Evolutionary conservation across 2,797 vertebrate genomes (phyloP).

Genomic region (Delichon dasypus): DNA sequence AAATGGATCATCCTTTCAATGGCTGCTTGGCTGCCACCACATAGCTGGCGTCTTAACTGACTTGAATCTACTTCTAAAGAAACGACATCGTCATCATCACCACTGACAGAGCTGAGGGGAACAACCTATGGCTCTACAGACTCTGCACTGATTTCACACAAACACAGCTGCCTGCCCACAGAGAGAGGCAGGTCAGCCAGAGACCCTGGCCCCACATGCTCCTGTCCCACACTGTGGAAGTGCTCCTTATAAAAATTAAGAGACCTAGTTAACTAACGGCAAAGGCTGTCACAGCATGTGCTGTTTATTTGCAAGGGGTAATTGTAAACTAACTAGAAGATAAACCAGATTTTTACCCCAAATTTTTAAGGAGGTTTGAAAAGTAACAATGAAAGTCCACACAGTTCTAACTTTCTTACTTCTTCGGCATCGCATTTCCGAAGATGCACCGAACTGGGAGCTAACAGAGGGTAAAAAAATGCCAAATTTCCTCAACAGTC

Average conservation of each 20-base stretch:
- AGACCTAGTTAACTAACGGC: fast-evolving
- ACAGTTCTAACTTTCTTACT: background rate
- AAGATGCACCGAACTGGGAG: fast-evolving
- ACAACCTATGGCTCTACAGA: background rate
- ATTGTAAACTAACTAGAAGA: background rate
- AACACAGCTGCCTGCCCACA: background rate
- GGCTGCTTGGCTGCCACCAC: slow-evolving; percentile 96
- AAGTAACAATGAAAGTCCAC: background rate
- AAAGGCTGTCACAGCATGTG: fast-evolving
- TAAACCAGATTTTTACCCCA: background rate
- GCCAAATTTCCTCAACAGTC: background rate
- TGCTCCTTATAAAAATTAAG: background rate
- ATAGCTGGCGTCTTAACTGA: slow-evolving; percentile 92
- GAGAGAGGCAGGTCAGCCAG: background rate
- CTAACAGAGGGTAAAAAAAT: background rate
- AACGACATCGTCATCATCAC: slow-evolving; percentile 12
- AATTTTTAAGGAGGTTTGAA: background rate
- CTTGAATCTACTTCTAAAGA: slow-evolving; percentile 91
- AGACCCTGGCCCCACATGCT: fast-evolving
- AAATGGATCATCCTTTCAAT: slow-evolving; percentile 99
- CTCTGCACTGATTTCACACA: background rate
- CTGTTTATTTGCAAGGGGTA: background rate
- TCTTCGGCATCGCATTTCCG: background rate
- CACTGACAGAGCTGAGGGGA: background rate
- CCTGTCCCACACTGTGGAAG: fast-evolving